Conservation (phyloP, 2,888 invertebrate species). For the Scaptomyza parva region DNA sequence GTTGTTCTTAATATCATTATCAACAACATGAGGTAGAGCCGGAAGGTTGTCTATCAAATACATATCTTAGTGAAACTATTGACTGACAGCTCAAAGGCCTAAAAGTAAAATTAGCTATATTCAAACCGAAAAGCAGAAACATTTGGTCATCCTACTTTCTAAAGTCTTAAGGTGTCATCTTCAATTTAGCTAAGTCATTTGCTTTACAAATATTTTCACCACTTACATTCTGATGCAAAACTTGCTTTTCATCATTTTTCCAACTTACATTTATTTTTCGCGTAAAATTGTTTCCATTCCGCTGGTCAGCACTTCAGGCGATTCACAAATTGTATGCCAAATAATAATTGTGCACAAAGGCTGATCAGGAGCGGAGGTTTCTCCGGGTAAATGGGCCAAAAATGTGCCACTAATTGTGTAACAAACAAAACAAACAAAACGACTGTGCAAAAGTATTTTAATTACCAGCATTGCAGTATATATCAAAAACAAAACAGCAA, state of each 20-base stretch:
- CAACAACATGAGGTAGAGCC: conserved; percentile 46
- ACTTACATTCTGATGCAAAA: conserved; percentile 8
- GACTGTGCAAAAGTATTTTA: conserved; percentile 75
- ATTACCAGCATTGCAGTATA: conserved; percentile 67
- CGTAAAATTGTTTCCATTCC: conserved; percentile 50
- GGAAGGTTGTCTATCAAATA: conserved; percentile 50
- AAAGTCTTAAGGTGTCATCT: conserved; percentile 21
- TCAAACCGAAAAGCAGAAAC: neutral
- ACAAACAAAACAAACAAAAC: conserved; percentile 50
- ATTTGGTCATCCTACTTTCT: conserved; percentile 43
- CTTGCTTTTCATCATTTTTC: conserved; percentile 5
- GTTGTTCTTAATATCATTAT: conserved; percentile 62
- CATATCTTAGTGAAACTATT: conserved; percentile 33
- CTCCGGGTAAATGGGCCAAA: conserved; percentile 44
- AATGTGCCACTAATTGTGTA: conserved; percentile 69
- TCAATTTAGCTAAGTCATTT: conserved; percentile 10
- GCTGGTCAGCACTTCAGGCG: conserved; percentile 22
- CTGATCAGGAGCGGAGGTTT: neutral
- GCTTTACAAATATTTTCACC: conserved; percentile 26
- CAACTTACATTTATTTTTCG: conserved; percentile 64
- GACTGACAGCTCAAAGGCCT: conserved; percentile 18
- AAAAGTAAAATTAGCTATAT: conserved; percentile 36
- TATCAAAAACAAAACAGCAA: conserved; percentile 53
- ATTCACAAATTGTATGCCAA: conserved; percentile 58
- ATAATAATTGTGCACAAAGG: conserved; percentile 53